phyloP scores from a whole-genome alignment of 2,797 vertebrate genomes.

The Menidia menidia region DNA sequence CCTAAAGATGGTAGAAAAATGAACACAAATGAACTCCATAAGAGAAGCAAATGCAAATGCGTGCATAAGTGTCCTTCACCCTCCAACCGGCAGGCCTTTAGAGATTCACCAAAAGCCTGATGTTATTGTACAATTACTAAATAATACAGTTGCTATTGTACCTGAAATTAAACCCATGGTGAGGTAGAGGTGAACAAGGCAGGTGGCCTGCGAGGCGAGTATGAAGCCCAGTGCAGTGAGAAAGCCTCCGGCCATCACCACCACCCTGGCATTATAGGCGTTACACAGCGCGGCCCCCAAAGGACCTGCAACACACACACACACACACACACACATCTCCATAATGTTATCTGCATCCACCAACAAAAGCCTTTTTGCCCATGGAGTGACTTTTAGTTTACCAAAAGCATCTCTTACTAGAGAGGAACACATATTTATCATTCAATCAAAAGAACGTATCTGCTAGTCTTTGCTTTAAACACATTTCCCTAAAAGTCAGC shows the following conservation, averaged over 20 bases:
- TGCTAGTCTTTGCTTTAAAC: background rate
- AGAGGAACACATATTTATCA: too few species aligned
- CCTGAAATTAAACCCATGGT: constrained; percentile 84
- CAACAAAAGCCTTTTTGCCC: too few species aligned
- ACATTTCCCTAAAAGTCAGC: background rate
- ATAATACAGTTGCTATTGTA: too few species aligned
- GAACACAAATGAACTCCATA: background rate
- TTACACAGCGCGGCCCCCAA: constrained; percentile 82
- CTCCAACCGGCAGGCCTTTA: background rate
- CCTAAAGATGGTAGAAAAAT: too few species aligned
- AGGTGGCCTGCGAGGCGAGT: constrained; percentile 81
- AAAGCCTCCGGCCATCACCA: constrained; percentile 84
- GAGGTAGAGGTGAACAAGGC: constrained; percentile 83
- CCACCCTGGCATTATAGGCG: constrained; percentile 77
- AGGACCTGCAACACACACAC: constrained; percentile 72
- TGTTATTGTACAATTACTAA: too few species aligned
- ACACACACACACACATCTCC: background rate
- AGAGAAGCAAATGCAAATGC: background rate
- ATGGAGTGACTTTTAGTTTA: too few species aligned
- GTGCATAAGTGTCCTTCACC: background rate
- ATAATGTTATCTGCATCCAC: background rate
- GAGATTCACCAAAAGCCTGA: background rate
- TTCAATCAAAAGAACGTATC: background rate
- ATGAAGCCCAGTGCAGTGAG: constrained; percentile 81
- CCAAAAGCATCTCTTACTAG: background rate